Evolutionary conservation across 2,888 invertebrate species (phyloP).

Genomic region (Carpatolechia fugitivella): DNA sequence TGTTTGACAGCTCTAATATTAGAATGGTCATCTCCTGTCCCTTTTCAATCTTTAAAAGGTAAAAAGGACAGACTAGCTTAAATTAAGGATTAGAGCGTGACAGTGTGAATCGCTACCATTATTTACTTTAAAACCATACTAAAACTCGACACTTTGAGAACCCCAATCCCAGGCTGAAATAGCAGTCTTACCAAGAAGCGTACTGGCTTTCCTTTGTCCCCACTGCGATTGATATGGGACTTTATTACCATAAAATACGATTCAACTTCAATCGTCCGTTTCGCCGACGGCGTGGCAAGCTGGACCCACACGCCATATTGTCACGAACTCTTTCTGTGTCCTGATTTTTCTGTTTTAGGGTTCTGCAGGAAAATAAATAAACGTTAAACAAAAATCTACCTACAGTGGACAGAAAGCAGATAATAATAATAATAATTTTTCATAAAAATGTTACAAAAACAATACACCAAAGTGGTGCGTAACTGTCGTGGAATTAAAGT

Average conservation of each 20-base stretch:
- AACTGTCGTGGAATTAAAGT: too few species aligned
- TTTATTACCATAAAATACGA: slow-evolving; percentile 29
- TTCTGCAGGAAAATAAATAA: slow-evolving; percentile 2
- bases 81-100: too few species aligned
- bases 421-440: too few species aligned
- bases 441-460: too few species aligned
- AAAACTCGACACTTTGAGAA: neutral
- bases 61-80: too few species aligned
- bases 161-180: neutral
- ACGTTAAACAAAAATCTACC: neutral
- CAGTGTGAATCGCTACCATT: too few species aligned
- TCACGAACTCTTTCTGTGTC: slow-evolving; percentile 68
- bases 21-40: too few species aligned
- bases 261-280: slow-evolving; percentile 22
- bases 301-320: slow-evolving; percentile 50
- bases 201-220: slow-evolving; percentile 28
- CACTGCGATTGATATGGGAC: slow-evolving; percentile 30
- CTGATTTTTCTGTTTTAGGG: slow-evolving; percentile 49
- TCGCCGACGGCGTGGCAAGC: slow-evolving; percentile 27
- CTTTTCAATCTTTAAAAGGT: too few species aligned
- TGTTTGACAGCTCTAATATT: too few species aligned
- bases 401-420: too few species aligned
- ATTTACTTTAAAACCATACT: too few species aligned
- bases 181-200: neutral
- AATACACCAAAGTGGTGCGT: too few species aligned